phyloP scores from a whole-genome alignment of 2,888 invertebrate species.

The Pristionchus maxplancki region DNA sequence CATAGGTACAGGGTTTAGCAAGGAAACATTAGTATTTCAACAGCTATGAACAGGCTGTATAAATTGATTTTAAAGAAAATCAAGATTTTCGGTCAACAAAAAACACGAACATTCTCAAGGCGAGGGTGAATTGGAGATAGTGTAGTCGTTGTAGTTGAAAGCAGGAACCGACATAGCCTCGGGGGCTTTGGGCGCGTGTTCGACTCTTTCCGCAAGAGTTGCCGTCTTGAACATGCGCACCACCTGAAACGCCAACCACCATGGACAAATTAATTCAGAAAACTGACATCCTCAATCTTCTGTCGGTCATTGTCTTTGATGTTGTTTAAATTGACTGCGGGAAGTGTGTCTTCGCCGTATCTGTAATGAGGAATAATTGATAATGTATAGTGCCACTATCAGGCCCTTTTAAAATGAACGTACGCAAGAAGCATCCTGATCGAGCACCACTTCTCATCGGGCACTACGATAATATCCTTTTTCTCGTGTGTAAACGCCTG shows the following conservation, averaged over 20 bases:
- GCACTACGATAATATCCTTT: background rate
- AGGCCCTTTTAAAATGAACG: background rate
- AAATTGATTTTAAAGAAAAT: too few species aligned
- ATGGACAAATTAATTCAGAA: background rate
- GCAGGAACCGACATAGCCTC: background rate
- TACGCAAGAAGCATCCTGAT: background rate
- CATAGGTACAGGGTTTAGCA: too few species aligned
- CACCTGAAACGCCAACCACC: background rate
- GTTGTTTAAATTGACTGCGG: background rate
- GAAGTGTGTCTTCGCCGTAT: background rate
- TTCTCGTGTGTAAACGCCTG: background rate
- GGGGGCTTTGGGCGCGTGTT: background rate
- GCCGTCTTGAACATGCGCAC: slow-evolving; percentile 43
- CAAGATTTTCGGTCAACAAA: too few species aligned
- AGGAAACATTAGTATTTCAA: too few species aligned
- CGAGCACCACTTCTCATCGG: slow-evolving; percentile 17
- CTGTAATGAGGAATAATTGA: background rate
- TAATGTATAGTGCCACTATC: background rate
- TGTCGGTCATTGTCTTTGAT: background rate
- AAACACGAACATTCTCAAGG: too few species aligned
- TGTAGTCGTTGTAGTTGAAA: background rate
- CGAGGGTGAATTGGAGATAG: too few species aligned
- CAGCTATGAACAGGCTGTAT: too few species aligned
- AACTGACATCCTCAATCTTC: background rate
- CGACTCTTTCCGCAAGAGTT: background rate